A percentile compares a stretch with the other conserved stretches of the same genome.
phyloP scores from a whole-genome alignment of 2,113 vertebrate genomes.

The Poecilia latipinna region DNA sequence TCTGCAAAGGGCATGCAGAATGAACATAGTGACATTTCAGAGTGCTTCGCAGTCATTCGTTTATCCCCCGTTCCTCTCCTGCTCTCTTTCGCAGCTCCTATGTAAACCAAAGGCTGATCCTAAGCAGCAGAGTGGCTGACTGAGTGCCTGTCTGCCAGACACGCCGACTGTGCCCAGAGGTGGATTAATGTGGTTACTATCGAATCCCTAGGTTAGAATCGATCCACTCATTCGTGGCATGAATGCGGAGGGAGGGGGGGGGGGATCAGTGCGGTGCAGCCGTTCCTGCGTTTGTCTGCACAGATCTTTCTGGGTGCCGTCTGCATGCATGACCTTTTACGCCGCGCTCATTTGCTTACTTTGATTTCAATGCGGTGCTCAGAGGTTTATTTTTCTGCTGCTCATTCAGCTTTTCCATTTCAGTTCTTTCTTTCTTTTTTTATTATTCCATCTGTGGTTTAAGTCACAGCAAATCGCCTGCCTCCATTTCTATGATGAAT shows the following conservation, averaged over 20 bases:
- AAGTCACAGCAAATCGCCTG: constrained; percentile 53
- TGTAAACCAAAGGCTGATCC: constrained; percentile 60
- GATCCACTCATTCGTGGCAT: constrained; percentile 60
- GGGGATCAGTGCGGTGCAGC: constrained; percentile 9
- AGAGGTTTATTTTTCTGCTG: neutral
- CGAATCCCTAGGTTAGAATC: constrained; percentile 70
- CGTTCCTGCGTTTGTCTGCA: constrained; percentile 13
- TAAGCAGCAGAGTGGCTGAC: constrained; percentile 60
- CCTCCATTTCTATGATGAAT: constrained; percentile 60
- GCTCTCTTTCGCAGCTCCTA: constrained; percentile 35
- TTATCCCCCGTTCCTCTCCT: constrained; percentile 39
- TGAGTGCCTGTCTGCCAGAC: constrained; percentile 66
- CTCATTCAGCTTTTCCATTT: neutral
- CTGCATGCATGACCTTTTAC: constrained; percentile 41
- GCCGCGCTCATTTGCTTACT: constrained; percentile 2
- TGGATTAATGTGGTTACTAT: constrained; percentile 79
- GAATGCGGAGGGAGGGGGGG: constrained; percentile 59
- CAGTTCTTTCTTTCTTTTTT: constrained; percentile 16
- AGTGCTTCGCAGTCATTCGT: constrained; percentile 52
- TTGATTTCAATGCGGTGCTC: constrained; percentile 22
- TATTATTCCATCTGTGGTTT: constrained; percentile 46
- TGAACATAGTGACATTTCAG: constrained; percentile 61
- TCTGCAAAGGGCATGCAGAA: constrained; percentile 63
- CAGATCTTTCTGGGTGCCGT: neutral
- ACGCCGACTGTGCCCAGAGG: constrained; percentile 68